These are phyloP conservation scores for Lophotriccus pileatus DNA, from an alignment of 2,797 vertebrate species.

Conservation along the genomic window DNA sequence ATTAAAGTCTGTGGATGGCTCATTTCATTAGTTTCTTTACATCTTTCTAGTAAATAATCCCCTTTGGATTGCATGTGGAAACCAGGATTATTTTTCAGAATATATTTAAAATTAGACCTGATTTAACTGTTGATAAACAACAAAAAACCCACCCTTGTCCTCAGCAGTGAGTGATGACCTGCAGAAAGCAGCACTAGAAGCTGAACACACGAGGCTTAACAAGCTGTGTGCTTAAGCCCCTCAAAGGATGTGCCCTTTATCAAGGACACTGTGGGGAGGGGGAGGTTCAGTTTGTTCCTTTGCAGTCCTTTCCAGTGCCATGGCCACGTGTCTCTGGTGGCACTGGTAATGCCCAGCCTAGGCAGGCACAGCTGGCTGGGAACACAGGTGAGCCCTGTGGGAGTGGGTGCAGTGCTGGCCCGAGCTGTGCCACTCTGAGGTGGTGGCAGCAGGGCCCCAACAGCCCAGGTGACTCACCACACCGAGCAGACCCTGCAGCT, in stretches of 20 bases:
- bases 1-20: constrained; percentile 45
- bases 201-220: accelerated
- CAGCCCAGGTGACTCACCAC: neutral
- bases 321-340: accelerated
- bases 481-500: neutral
- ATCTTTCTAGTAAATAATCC: neutral
- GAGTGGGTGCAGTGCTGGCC: neutral
- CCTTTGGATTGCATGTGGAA: neutral
- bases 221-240: neutral
- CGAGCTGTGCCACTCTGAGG: neutral
- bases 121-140: neutral
- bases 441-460: neutral
- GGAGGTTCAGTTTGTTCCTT: neutral
- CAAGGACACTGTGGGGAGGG: neutral
- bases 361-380: neutral
- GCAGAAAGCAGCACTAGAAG: neutral
- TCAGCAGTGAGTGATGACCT: neutral
- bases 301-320: neutral
- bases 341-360: neutral
- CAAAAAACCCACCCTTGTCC: neutral
- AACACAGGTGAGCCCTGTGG: accelerated
- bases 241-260: neutral
- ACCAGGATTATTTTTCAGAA: neutral
- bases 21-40: neutral
- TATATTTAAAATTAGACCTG: neutral